A percentile compares a stretch with the other conserved stretches of the same genome.
phyloP scores from a whole-genome alignment of 2,797 vertebrate genomes.

The Molossus molossus region DNA sequence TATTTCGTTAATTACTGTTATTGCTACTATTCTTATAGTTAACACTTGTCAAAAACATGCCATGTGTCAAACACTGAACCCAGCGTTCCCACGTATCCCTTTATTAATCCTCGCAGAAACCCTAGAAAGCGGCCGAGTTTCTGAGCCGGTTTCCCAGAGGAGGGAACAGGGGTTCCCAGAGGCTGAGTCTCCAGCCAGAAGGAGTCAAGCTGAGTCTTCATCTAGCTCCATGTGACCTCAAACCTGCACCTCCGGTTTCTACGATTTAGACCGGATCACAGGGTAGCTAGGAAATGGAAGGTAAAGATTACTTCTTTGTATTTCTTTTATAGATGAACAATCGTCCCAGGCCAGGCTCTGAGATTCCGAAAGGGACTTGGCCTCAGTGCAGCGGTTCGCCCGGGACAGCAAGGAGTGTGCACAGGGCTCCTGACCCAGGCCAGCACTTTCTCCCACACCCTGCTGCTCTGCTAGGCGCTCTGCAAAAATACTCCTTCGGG shows the following conservation, averaged over 20 bases:
- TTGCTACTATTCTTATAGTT: not conserved
- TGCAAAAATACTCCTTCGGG: constrained; percentile 74
- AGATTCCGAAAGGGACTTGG: not conserved
- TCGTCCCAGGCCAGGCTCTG: not conserved
- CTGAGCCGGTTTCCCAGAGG: rapidly evolving
- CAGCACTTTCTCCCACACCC: constrained; percentile 13
- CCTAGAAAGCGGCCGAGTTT: not conserved
- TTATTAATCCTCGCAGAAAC: not conserved
- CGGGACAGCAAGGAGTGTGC: not conserved
- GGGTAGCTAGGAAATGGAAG: not conserved
- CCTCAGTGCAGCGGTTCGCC: rapidly evolving
- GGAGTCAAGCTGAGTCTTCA: not conserved
- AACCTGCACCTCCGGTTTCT: not conserved
- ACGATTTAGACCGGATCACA: not conserved
- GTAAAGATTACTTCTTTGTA: not conserved
- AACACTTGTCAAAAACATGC: not conserved
- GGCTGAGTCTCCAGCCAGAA: not conserved
- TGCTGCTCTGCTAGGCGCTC: not conserved
- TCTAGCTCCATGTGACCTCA: not conserved
- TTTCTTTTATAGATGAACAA: not conserved
- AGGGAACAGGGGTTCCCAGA: not conserved
- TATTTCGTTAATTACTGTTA: not conserved
- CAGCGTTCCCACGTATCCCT: not conserved
- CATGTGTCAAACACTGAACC: not conserved
- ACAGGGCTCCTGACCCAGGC: not conserved